Base-by-base conservation (phyloP, 1,140 invertebrate genomes). In the Cotesia chilonis region DNA sequence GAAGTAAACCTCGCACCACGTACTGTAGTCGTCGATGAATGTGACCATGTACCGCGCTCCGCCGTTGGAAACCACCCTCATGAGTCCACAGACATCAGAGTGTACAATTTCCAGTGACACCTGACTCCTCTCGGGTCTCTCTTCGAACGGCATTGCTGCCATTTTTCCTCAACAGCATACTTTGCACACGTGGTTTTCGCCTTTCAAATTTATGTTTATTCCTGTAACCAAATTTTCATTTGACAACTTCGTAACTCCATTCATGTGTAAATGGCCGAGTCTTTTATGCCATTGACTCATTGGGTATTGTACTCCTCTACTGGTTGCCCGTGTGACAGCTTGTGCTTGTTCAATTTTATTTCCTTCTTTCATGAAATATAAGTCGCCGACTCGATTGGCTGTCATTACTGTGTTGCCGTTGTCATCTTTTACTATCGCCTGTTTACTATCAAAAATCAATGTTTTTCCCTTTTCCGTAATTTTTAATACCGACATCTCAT, bases 41-140 rank as follows among this genome's bases (percentile, higher is more conserved):
- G 65, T 72, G 3, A 65, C 52, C 14, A 76, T 66, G 37, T 74
- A 74, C 36, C 63, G 64, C 4, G 52, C 54, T 7, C 77, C 76
- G 10, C 76, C 77, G 38, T 79, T 68, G 4, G 81, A 78, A 9
- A 36, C 63, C 55, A 57, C 61, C 12, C 77, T 37, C 78, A 84
- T 83, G 3, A 79, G 79, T 55, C 83, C 83, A 78, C 81, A 84
- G n/a, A 85, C 70, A 65, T 86, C 82, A 68, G 77, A 77, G 73
- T 85, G 78, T 12, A 84, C 77, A 2, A 84, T 35, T 65, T 83
- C 77, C 70, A 85, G 72, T 41, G 78, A 54, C 37, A 55, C 59
- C 0, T 71, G 75, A 73, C 78, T 68, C 28, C 76, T 67, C 36
- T 67, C 72, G 55, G 64, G 14, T 77, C 74, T 70, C 70, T 57